Evolutionary conservation across 2,888 invertebrate genomes (phyloP), one percentile per base, ranked within the genome.

Genomic region (Andrena hattorfiana): DNA sequence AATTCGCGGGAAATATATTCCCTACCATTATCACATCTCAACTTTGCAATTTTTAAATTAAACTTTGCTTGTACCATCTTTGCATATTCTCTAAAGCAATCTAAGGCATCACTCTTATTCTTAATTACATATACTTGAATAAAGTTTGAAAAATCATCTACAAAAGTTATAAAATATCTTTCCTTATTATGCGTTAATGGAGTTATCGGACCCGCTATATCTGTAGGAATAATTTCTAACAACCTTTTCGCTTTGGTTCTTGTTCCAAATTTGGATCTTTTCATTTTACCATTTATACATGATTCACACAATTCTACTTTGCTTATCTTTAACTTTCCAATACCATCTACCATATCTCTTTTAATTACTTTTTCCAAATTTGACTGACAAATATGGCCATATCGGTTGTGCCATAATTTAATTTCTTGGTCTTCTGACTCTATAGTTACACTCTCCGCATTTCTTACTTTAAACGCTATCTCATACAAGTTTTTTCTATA

Each of bases 21-120:
- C 20, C 62, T 30, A 7, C 63, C 63, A 63, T 72, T 72, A 10
- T 72, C 72, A 35, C 72, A 54, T 30, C 72, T 72, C 13, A 72
- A 7, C n/a, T 20, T 23, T 2, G 63, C 28, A 28, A 72, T 72
- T 62, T 6, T 62, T 0, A 23, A 13, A 5, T 30, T 28, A 62
- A 72, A 63, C 30, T 20, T 63, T 13, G 51, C 62, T 26, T 72
- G 62, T 16, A n/a, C 51, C 72, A 62, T 62, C 0, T 30, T n/a
- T 0, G 20, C n/a, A 48, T 63, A 72, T 51, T 64, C 63, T 51
- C 0, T 63, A 51, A 72, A 72, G 10, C 28, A 49, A 4, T 63
- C 23, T 23, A 32, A 51, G 16, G 63, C 20, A 1, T 72, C 51
- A 16, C 32, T 63, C 23, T 72, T 72, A 23, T 49, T 30, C 13